Evolutionary conservation across 2,888 invertebrate species (phyloP).

Genomic region (Microplitis manilae): DNA sequence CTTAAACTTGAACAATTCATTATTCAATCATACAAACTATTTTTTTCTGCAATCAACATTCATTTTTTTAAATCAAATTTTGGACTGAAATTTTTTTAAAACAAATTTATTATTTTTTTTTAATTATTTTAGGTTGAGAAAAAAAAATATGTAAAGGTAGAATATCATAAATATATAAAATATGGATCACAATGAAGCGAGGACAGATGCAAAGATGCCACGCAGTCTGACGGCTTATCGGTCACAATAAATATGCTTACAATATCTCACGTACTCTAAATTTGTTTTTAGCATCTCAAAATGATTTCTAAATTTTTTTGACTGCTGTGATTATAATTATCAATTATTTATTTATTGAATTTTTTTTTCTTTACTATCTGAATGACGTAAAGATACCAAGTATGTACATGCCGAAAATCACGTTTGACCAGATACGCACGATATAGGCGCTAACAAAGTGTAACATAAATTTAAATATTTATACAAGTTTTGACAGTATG

Average conservation of each 20-base stretch:
- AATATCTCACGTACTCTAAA: background rate
- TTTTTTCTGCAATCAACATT: background rate
- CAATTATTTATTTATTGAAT: background rate
- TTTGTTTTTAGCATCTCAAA: background rate
- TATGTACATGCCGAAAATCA: background rate
- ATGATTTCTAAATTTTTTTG: background rate
- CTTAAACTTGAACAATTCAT: background rate
- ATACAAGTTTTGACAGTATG: background rate
- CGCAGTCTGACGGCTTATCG: constrained; percentile 57
- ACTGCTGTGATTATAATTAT: background rate
- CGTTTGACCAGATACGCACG: background rate
- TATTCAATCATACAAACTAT: background rate
- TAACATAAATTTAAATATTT: background rate
- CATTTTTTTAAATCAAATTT: background rate
- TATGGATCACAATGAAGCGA: background rate
- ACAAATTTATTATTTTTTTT: background rate
- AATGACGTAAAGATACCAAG: background rate
- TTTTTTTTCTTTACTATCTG: background rate
- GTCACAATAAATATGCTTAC: background rate
- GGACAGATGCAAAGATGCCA: constrained; percentile 51
- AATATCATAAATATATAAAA: background rate
- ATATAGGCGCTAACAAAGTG: background rate
- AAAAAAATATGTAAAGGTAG: background rate
- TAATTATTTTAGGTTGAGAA: background rate
- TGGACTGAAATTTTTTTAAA: background rate